Base-by-base conservation (phyloP, 2,888 invertebrate species). In the Hololepta plana region DNA sequence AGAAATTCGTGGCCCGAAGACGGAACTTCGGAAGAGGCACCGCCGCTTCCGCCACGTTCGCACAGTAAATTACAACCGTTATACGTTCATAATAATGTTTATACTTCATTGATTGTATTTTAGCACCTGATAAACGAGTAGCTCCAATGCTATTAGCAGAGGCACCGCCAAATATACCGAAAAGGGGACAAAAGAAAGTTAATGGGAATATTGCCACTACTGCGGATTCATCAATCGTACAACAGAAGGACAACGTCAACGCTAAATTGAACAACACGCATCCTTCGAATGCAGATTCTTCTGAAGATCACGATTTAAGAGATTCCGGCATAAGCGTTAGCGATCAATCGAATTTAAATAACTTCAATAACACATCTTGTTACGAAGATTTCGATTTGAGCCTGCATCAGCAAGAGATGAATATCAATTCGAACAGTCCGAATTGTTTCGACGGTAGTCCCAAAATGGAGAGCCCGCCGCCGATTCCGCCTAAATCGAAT, bases 11-110 rank as follows among this genome's bases (percentile, higher is more conserved):
- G 74, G 73, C 52, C 67, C 44, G 51, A 71, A 55, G 33, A 53
- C 49, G 59, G 8, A 55, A 60, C 2, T 56, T 60, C 54, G 54
- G 56, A 65, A 29, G 70, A 70, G 37, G 82, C 82, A 1, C 81
- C 81, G 10, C 84, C 84, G 0, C 46, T 84, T 29, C 84, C 84
- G 3, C 84, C 84, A 0, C 57, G 84, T 32, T 79, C 80, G 4
- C 73, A 75, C 36, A 72, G 73, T 73, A 49, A 46, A 53, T 24
- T 27, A 15, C 4, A 12, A 15, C 14, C n/a, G n/a, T 14, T 24
- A 14, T 8, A 15, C 5, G 6, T 9, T 6, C 14, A 13, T 7
- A 7, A 14, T 6, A 15, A 14, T 7, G 14, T 24, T 14, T 9
- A 7, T 15, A 6, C n/a, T 17, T 24, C 14, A 13, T 24, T 13